Evolutionary conservation across 2,797 vertebrate genomes (phyloP), one percentile per base, ranked within the genome.

Genomic region (Sebastes oblongus): DNA sequence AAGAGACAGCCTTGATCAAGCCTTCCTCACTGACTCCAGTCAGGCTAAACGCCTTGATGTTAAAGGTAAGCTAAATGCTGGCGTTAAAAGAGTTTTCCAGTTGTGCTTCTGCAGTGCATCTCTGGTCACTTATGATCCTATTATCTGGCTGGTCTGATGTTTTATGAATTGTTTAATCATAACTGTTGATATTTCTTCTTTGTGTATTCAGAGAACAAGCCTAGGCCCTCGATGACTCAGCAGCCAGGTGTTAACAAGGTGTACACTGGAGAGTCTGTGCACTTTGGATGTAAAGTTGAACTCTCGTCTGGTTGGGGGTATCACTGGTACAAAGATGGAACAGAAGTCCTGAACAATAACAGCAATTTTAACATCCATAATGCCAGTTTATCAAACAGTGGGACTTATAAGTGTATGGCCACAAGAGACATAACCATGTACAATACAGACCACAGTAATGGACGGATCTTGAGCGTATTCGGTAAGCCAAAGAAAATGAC

Each of bases 251-350:
- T 0, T 66, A 0, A 72, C 20, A 76, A 55, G 56, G 32, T 93
- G 4, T 93, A 92, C 24, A 4, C 4, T 6, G 87, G 85, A 72
- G 92, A 92, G 71, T 11, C 14, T 0, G 50, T 91, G 60, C 30
- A 34, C 42, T 83, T 91, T 1, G 2, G n/a, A 27, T 93, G 91
- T 72, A 6, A 22, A 39, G 74, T 91, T 14, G 0, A 39, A 34
- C 3, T 25, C 1, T 78, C 88, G 0, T 59, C 13, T 54, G 92
- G 71, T 42, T 93, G 87, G 92, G 27, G 10, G 59, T 88, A 89
- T 74, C 2, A 59, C 9, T 93, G 89, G 87, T 68, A 25, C 62
- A 90, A 87, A 88, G 5, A 80, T 72, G 69, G 0, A 52, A 1
- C 0, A 4, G 1, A 0, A 12, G 24, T 75, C 4, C 0, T 0